Conservation (phyloP, 2,888 invertebrate species). For the Sarcophaga rosellei region DNA sequence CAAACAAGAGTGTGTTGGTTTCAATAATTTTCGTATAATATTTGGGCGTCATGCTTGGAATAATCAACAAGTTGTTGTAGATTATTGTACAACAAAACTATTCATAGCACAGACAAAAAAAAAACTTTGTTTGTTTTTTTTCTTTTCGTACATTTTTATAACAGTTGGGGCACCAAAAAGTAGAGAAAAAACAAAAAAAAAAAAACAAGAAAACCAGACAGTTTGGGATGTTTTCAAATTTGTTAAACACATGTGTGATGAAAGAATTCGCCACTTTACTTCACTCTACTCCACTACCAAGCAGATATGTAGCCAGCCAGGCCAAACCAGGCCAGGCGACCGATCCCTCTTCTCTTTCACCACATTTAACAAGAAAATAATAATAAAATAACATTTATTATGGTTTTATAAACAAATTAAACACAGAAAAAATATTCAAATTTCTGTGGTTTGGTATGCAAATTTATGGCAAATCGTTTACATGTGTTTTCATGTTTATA, state of each 20-base stretch:
- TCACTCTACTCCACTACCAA: no score
- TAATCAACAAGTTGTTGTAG: slow-evolving; percentile 64
- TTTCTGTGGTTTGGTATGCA: neutral
- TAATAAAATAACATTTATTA: no score
- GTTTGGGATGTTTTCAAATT: slow-evolving; percentile 59
- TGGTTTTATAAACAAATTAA: no score
- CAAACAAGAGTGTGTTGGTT: slow-evolving; percentile 33
- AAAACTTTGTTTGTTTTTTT: neutral
- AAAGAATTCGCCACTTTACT: slow-evolving; percentile 23
- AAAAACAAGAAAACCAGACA: slow-evolving; percentile 57
- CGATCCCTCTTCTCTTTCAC: no score
- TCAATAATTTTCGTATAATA: slow-evolving; percentile 48
- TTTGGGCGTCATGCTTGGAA: slow-evolving; percentile 61
- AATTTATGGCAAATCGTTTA: neutral
- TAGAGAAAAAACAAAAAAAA: neutral
- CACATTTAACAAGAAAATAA: no score
- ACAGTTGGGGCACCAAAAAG: slow-evolving; percentile 42
- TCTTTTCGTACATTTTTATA: slow-evolving; percentile 13
- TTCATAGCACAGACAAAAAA: no score
- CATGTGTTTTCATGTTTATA: neutral
- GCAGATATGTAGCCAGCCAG: no score
- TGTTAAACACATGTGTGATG: slow-evolving; percentile 42
- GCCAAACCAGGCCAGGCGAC: no score
- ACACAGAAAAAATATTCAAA: no score
- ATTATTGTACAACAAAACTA: neutral